phyloP scores from a whole-genome alignment of 1,140 invertebrate species.

The Phortica variegata region DNA sequence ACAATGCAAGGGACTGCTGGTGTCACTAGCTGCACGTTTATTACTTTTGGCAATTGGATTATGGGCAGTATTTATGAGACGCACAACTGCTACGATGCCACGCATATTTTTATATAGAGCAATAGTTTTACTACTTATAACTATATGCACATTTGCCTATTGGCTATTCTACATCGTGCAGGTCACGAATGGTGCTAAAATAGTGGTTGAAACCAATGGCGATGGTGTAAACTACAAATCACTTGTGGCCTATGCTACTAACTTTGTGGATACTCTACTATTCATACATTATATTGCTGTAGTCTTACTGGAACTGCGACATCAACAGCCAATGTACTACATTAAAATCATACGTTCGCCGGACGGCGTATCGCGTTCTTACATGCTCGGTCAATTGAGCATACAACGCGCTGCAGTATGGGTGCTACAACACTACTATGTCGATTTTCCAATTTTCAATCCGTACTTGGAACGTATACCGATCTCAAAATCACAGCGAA shows the following conservation, averaged over 20 bases:
- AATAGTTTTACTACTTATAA: constrained; percentile 83
- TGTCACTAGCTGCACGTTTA: constrained; percentile 90
- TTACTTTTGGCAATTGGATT: constrained; percentile 86
- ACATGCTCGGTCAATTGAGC: constrained; percentile 86
- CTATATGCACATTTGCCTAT: constrained; percentile 91
- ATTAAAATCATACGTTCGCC: constrained; percentile 91
- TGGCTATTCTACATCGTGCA: constrained; percentile 97
- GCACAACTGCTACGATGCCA: constrained; percentile 83
- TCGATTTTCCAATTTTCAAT: constrained; percentile 95
- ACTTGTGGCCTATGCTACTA: constrained; percentile 87
- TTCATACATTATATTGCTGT: constrained; percentile 95
- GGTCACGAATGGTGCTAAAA: constrained; percentile 76
- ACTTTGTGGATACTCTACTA: constrained; percentile 86
- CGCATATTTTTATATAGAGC: constrained; percentile 89
- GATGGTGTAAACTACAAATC: constrained; percentile 79
- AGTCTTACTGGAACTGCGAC: constrained; percentile 87
- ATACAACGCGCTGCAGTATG: constrained; percentile 94
- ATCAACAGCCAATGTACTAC: constrained; percentile 85
- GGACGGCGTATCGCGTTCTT: constrained; percentile 84
- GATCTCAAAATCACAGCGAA: constrained; percentile 77
- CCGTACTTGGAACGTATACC: constrained; percentile 91
- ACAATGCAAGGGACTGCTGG: constrained; percentile 78
- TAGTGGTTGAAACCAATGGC: constrained; percentile 70
- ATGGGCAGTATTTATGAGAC: constrained; percentile 84
- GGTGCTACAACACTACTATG: constrained; percentile 93